Percentiles rank a stretch among this genome's conserved stretches.
phyloP scores from a whole-genome alignment of 2,888 invertebrate species.

The Automeris io region DNA sequence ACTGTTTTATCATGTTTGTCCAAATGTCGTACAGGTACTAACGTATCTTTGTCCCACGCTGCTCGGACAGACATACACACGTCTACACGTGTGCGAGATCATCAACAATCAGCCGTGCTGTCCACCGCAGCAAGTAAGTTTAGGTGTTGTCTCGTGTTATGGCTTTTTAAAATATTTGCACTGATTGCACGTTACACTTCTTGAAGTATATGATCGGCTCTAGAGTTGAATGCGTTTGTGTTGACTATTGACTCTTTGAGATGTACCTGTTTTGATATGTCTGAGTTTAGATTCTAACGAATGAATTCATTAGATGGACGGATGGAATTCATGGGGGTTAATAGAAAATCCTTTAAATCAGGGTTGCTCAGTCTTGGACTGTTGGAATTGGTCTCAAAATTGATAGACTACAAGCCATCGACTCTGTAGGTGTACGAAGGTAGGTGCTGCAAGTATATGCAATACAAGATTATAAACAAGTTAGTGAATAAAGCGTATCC shows the following conservation, averaged over 20 bases:
- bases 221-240: neutral
- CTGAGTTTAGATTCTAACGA: too few relatives aligned
- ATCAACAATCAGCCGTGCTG: constrained; percentile 91
- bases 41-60: constrained; percentile 56
- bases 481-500: too few relatives aligned
- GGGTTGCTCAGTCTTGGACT: too few relatives aligned
- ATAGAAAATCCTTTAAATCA: neutral
- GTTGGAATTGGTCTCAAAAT: too few relatives aligned
- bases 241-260: too few relatives aligned
- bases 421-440: too few relatives aligned
- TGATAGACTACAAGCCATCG: too few relatives aligned
- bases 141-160: constrained; percentile 1
- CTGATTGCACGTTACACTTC: neutral
- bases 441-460: too few relatives aligned
- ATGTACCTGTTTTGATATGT: too few relatives aligned
- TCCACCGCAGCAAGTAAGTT: constrained; percentile 79
- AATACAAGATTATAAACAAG: too few relatives aligned
- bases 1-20: neutral
- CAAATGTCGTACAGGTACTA: constrained; percentile 42
- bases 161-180: neutral
- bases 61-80: constrained; percentile 89
- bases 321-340: too few relatives aligned
- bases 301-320: too few relatives aligned
- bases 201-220: neutral
- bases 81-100: constrained; percentile 91